Base-by-base conservation (phyloP, 2,113 vertebrate genomes). In the Etheostoma cragini region DNA sequence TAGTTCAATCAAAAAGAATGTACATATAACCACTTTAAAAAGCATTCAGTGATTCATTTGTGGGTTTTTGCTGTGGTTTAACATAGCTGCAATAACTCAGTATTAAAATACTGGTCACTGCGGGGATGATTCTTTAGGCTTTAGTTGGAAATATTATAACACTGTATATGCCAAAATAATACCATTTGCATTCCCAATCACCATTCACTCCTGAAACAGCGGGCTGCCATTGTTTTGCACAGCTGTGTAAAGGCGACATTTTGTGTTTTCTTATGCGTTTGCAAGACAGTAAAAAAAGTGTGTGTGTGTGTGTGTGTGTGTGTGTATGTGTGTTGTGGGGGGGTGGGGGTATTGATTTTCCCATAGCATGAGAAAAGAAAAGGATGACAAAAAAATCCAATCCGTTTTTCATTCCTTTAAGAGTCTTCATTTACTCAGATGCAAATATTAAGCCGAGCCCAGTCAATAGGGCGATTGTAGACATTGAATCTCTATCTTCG, bases 381-480 rank as follows among this genome's bases (percentile, higher is more conserved):
- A 35, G 66, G 53, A 52, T 75, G 77, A 68, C 66, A 66, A 89
- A 80, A 91, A 89, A 90, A 91, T 83, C 77, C 72, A 88, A 84
- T 91, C 81, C 35, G 54, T 89, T 92, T 90, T 89, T 91, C 84
- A 93, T 93, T 92, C 85, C 81, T 93, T 89, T 88, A 89, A 89
- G 89, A 93, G 89, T 92, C 87, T 91, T 93, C 77, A 82, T 94
- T 94, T 90, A 92, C 89, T 88, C 82, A 65, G 88, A 95, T 92
- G 92, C 89, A 93, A 94, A 94, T 94, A 92, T 92, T 85, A 93
- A 89, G 85, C 87, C 76, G 82, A 81, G 84, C 35, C 24, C 74
- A 81, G 89, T 93, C 93, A 94, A 92, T 93, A 83, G 89, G 42
- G 73, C 72, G 84, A 94, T 92, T 93, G 94, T 92, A 70, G 76